These are phyloP conservation scores for Thymelicus sylvestris DNA, from an alignment of 2,888 invertebrate genomes.

Conservation along the genomic window DNA sequence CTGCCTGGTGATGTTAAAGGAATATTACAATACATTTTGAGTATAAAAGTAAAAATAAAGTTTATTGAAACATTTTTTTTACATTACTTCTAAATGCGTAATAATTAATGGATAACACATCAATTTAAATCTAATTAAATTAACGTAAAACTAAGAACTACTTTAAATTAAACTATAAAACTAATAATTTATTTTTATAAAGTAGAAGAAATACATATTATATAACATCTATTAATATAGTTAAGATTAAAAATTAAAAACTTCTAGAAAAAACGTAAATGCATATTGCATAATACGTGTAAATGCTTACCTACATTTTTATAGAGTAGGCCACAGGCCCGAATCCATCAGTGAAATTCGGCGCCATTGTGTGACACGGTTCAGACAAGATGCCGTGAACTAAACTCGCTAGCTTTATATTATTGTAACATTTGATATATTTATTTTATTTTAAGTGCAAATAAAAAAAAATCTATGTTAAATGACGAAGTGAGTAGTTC, in stretches of 20 bases:
- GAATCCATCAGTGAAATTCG: constrained; percentile 68
- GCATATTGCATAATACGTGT: not conserved
- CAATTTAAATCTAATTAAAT: too few species aligned
- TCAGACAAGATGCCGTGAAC: constrained; percentile 53
- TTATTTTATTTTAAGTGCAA: constrained; percentile 45
- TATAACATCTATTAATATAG: too few species aligned
- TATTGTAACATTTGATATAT: constrained; percentile 55
- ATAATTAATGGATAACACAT: too few species aligned
- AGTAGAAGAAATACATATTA: too few species aligned
- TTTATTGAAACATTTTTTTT: too few species aligned
- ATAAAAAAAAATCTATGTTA: constrained; percentile 47
- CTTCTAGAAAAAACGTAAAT: too few species aligned
- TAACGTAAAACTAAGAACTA: too few species aligned
- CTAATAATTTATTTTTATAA: too few species aligned
- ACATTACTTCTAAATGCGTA: too few species aligned
- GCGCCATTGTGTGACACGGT: constrained; percentile 70
- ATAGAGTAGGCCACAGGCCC: constrained; percentile 76
- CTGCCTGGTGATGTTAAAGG: constrained; percentile 53
- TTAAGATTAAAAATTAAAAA: too few species aligned
- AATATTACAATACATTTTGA: not conserved
- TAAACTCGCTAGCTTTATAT: constrained; percentile 23
- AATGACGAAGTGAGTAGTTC: constrained; percentile 84
- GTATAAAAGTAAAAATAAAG: not conserved
- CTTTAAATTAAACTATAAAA: too few species aligned
- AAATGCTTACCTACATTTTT: constrained; percentile 74